These are phyloP conservation scores for Caenorhabditis wallacei DNA, from an alignment of 2,888 invertebrate species.

Conservation along the genomic window DNA sequence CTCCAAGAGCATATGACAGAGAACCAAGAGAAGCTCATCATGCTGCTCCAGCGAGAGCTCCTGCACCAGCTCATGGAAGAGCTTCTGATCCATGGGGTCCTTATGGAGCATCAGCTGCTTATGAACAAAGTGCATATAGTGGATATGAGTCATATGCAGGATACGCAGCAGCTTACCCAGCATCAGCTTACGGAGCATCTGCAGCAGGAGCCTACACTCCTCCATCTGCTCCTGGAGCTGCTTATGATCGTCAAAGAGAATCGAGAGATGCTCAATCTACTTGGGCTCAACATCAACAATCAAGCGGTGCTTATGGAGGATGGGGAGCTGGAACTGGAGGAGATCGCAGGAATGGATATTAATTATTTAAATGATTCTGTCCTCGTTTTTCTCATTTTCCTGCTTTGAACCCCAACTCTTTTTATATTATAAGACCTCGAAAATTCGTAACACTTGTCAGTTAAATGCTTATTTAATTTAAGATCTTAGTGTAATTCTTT, in stretches of 20 bases:
- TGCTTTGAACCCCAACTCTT: slow-evolving; percentile 22
- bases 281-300: slow-evolving; percentile 35
- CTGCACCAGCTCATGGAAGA: slow-evolving; percentile 21
- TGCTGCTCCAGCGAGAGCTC: slow-evolving; percentile 3
- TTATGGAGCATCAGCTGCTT: slow-evolving; percentile 29
- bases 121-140: slow-evolving; percentile 15
- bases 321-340: slow-evolving; percentile 40
- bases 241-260: slow-evolving; percentile 52
- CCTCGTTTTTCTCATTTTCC: not conserved
- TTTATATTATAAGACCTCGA: not conserved
- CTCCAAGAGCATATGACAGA: slow-evolving; percentile 8
- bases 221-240: slow-evolving; percentile 14
- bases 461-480: not conserved
- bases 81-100: slow-evolving; percentile 47
- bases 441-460: not conserved
- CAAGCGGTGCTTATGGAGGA: slow-evolving; percentile 34
- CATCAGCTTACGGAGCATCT: slow-evolving; percentile 22
- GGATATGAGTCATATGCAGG: slow-evolving; percentile 5
- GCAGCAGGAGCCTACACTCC: slow-evolving; percentile 1
- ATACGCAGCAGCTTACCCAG: slow-evolving; percentile 21
- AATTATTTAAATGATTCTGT: not conserved
- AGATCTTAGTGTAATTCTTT: not conserved
- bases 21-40: slow-evolving; percentile 2
- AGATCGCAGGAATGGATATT: slow-evolving; percentile 39
- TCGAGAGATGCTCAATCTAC: slow-evolving; percentile 26